A percentile compares a stretch with the other conserved stretches of the same genome.
These are phyloP conservation scores for Drosophila stalkeri DNA, from an alignment of 2,888 invertebrate species.

Conservation along the genomic window DNA sequence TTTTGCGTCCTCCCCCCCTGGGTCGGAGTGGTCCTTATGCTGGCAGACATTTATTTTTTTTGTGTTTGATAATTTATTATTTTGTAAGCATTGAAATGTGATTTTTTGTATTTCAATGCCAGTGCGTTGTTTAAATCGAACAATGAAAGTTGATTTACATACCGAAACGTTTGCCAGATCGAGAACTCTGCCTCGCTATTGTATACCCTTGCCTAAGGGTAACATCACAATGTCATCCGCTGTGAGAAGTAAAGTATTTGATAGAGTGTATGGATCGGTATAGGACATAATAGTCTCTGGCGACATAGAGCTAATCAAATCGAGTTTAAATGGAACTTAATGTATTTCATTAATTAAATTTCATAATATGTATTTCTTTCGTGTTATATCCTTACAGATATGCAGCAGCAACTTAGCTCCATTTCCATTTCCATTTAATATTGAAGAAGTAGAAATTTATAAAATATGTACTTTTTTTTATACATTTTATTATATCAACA, in stretches of 20 bases:
- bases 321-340: neutral
- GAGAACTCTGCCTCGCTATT: conserved; percentile 57
- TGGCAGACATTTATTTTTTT: conserved; percentile 53
- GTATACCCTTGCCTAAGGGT: neutral
- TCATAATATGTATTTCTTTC: no score
- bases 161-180: conserved; percentile 82
- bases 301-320: neutral
- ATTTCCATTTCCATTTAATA: no score
- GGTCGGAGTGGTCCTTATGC: conserved; percentile 55
- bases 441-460: no score
- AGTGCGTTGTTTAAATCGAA: conserved; percentile 73
- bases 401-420: no score
- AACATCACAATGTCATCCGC: no score
- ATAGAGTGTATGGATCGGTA: neutral
- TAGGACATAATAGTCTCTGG: neutral
- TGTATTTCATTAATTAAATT: no score
- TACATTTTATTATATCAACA: no score
- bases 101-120: conserved; percentile 63
- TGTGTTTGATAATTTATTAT: conserved; percentile 85
- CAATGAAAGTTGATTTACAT: conserved; percentile 85
- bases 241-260: neutral
- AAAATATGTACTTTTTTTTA: no score
- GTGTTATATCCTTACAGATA: no score
- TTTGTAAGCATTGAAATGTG: conserved; percentile 83
- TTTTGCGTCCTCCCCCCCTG: conserved; percentile 19